These are phyloP conservation scores for Pseudochromis fuscus DNA, from an alignment of 2,797 vertebrate genomes.

Conservation along the genomic window DNA sequence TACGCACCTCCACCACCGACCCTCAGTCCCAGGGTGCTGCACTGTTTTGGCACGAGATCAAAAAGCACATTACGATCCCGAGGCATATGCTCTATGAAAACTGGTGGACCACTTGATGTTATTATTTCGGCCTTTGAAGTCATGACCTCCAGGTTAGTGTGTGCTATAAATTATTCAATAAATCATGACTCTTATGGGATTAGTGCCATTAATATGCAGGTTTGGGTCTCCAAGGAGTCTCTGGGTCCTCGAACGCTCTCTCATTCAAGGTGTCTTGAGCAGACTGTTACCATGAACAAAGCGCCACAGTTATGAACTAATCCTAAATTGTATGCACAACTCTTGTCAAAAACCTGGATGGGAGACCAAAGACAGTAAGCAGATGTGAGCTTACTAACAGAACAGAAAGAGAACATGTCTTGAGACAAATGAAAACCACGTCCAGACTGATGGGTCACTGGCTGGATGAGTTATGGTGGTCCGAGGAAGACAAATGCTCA, in stretches of 20 bases:
- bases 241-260: constrained; percentile 12
- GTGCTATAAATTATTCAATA: constrained; percentile 51
- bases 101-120: constrained; percentile 49
- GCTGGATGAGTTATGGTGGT: constrained; percentile 57
- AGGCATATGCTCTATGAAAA: constrained; percentile 57
- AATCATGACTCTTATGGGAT: constrained; percentile 48
- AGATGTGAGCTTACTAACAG: constrained; percentile 13
- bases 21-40: constrained; percentile 17
- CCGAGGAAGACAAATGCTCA: constrained; percentile 46
- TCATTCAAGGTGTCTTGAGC: constrained; percentile 29
- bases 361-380: constrained; percentile 34
- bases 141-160: constrained; percentile 45
- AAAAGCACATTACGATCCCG: constrained; percentile 40
- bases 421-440: constrained; percentile 54
- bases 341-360: constrained; percentile 19
- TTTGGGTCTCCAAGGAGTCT: constrained; percentile 23
- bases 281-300: constrained; percentile 21
- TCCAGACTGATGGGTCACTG: constrained; percentile 24
- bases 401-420: constrained; percentile 24
- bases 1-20: constrained; percentile 22
- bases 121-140: constrained; percentile 67
- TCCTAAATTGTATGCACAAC: not conserved
- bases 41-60: constrained; percentile 59
- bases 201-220: constrained; percentile 37
- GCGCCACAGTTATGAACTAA: constrained; percentile 15